Conservation (phyloP, 2,113 vertebrate genomes). For the Etheostoma spectabile region DNA sequence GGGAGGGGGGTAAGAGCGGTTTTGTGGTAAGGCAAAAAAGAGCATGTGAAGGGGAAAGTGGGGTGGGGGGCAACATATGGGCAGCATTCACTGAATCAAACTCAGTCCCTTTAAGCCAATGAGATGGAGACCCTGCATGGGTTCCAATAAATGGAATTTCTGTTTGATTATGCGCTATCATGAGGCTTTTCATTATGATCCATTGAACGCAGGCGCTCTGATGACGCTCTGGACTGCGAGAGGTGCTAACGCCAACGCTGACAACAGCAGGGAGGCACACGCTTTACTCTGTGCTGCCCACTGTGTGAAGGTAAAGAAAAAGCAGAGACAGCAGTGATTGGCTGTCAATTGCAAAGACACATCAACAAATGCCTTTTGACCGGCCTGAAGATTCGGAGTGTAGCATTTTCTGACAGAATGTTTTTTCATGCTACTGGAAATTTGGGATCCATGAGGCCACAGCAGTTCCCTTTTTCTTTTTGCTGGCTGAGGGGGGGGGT, state of each 20-base stretch:
- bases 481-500: neutral
- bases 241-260: slow-evolving; percentile 30
- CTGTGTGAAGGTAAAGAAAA: slow-evolving; percentile 31
- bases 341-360: slow-evolving; percentile 31
- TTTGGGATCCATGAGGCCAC: slow-evolving; percentile 5
- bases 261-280: slow-evolving; percentile 44
- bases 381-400: neutral
- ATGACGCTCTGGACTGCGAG: slow-evolving; percentile 31
- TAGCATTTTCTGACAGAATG: slow-evolving; percentile 7
- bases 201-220: slow-evolving; percentile 33
- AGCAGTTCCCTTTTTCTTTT: neutral
- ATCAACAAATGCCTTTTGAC: slow-evolving; percentile 42
- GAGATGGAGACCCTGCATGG: slow-evolving; percentile 55
- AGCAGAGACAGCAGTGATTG: slow-evolving; percentile 23
- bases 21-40: slow-evolving; percentile 56
- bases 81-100: slow-evolving; percentile 63
- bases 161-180: slow-evolving; percentile 59
- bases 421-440: slow-evolving; percentile 13
- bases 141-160: slow-evolving; percentile 46
- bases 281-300: slow-evolving; percentile 13
- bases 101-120: slow-evolving; percentile 43
- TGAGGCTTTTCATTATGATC: slow-evolving; percentile 61
- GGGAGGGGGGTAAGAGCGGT: slow-evolving; percentile 20
- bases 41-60: slow-evolving; percentile 15
- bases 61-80: slow-evolving; percentile 52